Evolutionary conservation across 2,888 invertebrate species (phyloP).

Genomic region (Xestia sexstrigata): DNA sequence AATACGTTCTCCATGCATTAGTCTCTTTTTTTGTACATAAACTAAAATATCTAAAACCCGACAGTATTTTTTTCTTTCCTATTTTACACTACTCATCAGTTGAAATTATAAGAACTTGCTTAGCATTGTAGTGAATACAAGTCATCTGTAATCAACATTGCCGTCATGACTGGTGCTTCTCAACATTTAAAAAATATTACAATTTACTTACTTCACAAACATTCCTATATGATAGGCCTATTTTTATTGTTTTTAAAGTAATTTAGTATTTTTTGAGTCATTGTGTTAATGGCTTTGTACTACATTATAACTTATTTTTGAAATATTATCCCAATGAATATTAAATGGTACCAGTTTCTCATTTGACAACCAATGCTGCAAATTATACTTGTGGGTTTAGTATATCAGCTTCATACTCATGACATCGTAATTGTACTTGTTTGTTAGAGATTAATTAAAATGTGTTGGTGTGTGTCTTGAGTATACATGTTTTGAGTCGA

Average conservation of each 20-base stretch:
- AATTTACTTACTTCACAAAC: slow-evolving; percentile 59
- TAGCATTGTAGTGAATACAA: slow-evolving; percentile 24
- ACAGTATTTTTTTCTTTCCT: slow-evolving; percentile 1
- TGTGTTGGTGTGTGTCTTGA: slow-evolving; percentile 64
- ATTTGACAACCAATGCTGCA: slow-evolving; percentile 31
- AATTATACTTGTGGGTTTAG: slow-evolving; percentile 37
- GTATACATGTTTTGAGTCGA: slow-evolving; percentile 69
- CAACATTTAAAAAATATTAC: slow-evolving; percentile 25
- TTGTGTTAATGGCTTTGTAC: slow-evolving; percentile 26
- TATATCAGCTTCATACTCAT: slow-evolving; percentile 67
- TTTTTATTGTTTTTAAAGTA: slow-evolving; percentile 53
- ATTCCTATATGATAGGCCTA: slow-evolving; percentile 64
- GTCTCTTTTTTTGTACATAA: slow-evolving; percentile 18
- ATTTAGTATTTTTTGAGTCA: slow-evolving; percentile 34
- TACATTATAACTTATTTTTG: slow-evolving; percentile 36
- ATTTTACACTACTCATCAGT: slow-evolving; percentile 7
- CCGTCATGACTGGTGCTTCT: slow-evolving; percentile 48
- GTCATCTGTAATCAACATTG: slow-evolving; percentile 27
- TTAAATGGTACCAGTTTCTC: slow-evolving; percentile 39
- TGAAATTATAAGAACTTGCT: slow-evolving; percentile 1
- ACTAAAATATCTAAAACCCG: background rate
- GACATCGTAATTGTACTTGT: slow-evolving; percentile 69
- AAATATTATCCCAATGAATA: slow-evolving; percentile 37
- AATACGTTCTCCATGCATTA: slow-evolving; percentile 2
- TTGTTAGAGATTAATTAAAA: slow-evolving; percentile 58